Base-by-base conservation (phyloP, 2,113 vertebrate species). In the Gopherus evgoodei region DNA sequence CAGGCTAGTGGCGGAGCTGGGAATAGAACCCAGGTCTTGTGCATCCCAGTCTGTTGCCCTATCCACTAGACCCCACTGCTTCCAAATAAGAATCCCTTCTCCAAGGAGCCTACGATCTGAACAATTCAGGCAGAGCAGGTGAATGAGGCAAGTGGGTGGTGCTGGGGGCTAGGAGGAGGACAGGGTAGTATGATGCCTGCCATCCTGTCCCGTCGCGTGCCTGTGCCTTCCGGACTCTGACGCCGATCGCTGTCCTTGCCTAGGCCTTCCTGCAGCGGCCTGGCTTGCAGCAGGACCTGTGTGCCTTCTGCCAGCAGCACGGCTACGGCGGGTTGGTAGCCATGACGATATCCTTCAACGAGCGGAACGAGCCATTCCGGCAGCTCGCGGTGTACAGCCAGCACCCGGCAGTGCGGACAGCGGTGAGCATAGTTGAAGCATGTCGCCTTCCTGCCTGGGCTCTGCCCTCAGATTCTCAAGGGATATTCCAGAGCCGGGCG, bases 301-400 rank as follows among this genome's bases (percentile, higher is more conserved):
- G 97, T 0, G 50, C 93, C 29, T 99, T 99, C 97, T 99, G 99
- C 97, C 98, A 96, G 22, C 96, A 91, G 57, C 96, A 96, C 19
- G 97, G 97, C 76, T 99, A 97, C 25, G 88, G 98, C 0, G 97
- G 97, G 84, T 83, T 99, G 94, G 97, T 99, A 21, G 94, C 98
- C 96, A 99, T 99, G 99, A 98, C 97, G 0, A 99, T 99, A 95
- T 98, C 98, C 57, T 99, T 98, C 80, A 97, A 91, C 0, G 54
- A 98, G 8, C 86, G 8, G n/a, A 95, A 98, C 3, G 98, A 99
- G 91, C 99, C 99, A 44, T 97, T 97, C 21, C 98, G 99, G 53
- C 99, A 99, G 54, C 94, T 99, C 0, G 99, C 98, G 0, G 94
- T 99, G 31, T 99, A 98, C 98, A 99, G 99, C 95, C 97, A 49